Conservation (phyloP, 1,140 invertebrate species). For the Heterodera carotae region DNA sequence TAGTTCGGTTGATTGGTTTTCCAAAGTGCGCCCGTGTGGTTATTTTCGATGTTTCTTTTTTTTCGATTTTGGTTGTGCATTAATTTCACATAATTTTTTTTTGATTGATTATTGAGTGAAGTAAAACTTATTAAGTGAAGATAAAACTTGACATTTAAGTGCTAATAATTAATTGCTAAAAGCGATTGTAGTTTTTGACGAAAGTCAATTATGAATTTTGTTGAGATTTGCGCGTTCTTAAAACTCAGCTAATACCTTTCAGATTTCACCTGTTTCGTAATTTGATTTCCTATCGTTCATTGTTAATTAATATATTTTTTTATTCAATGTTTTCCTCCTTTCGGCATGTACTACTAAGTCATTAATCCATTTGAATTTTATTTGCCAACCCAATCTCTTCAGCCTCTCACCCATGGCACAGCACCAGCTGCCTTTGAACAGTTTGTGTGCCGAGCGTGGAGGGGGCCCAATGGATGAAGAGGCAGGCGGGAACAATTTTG, state of each 20-base stretch:
- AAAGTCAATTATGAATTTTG: no score
- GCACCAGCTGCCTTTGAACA: conserved; percentile 13
- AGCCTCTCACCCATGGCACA: conserved; percentile 4
- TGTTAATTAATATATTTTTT: background rate
- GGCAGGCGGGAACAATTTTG: background rate
- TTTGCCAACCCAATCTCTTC: conserved; percentile 2
- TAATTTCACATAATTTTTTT: no score
- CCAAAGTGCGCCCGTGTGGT: background rate
- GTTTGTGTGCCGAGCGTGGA: background rate
- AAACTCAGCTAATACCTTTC: background rate
- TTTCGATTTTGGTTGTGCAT: no score
- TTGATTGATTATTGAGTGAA: no score
- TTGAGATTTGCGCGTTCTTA: no score
- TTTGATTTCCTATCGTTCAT: background rate
- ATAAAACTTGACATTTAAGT: no score
- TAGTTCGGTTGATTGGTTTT: background rate
- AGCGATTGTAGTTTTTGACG: no score
- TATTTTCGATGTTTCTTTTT: no score
- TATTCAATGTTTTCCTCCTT: background rate
- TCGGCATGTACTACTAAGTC: background rate
- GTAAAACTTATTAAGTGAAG: no score
- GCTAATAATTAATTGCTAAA: no score
- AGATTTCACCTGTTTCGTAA: background rate
- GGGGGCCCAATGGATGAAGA: background rate
- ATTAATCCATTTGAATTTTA: background rate